phyloP scores from a whole-genome alignment of 2,888 invertebrate species.

The Anthophora plumipes region DNA sequence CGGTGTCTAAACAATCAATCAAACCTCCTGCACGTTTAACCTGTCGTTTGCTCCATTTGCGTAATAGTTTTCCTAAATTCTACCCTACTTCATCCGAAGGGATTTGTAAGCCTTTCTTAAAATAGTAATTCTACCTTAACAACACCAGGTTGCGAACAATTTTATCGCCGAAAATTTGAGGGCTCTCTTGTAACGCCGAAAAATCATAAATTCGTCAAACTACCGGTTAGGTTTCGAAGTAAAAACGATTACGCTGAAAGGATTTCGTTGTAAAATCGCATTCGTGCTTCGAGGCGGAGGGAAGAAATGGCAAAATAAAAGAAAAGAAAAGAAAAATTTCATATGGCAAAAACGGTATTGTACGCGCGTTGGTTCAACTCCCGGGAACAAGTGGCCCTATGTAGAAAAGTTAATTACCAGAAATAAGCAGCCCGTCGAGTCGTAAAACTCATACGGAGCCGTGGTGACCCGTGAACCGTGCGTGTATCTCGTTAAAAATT shows the following conservation, averaged over 20 bases:
- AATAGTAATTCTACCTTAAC: not conserved
- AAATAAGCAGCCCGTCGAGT: conserved; percentile 57
- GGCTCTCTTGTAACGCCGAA: not conserved
- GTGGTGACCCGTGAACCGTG: conserved; percentile 32
- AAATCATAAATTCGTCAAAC: conserved; percentile 22
- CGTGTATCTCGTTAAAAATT: conserved; percentile 57
- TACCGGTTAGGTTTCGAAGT: not conserved
- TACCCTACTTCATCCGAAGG: not conserved
- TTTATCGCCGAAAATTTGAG: not conserved
- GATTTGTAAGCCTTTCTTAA: not conserved
- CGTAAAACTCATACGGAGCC: conserved; percentile 41
- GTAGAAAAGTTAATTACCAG: conserved; percentile 59
- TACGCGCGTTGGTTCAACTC: conserved; percentile 53
- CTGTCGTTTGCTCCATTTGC: conserved; percentile 27
- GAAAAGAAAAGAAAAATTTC: no score
- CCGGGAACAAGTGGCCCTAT: conserved; percentile 57
- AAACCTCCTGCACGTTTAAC: not conserved
- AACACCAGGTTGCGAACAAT: no score
- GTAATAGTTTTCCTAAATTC: not conserved
- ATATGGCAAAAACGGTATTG: conserved; percentile 56
- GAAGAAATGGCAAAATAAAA: conserved; percentile 46
- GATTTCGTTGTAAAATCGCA: conserved; percentile 46
- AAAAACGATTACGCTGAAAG: conserved; percentile 37
- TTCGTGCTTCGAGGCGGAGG: conserved; percentile 16
- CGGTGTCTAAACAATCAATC: conserved; percentile 29